phyloP scores from a whole-genome alignment of 2,797 vertebrate genomes.

The Chelonia mydas region DNA sequence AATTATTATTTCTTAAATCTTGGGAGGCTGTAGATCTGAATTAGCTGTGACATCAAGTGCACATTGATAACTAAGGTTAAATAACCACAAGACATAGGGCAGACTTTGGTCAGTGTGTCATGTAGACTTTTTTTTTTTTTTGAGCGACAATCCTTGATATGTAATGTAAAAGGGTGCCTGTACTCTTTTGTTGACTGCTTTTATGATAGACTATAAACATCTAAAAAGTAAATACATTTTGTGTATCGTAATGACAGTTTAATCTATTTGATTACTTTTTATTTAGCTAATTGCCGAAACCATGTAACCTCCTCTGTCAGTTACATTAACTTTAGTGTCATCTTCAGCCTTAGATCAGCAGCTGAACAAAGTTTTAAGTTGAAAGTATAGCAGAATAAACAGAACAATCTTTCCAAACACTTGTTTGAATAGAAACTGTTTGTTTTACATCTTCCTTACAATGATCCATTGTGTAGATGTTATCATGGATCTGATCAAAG shows the following conservation, averaged over 20 bases:
- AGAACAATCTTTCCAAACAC: background rate
- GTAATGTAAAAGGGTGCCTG: background rate
- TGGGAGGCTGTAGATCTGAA: background rate
- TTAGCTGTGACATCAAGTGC: accelerated
- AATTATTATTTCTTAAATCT: background rate
- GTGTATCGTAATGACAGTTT: background rate
- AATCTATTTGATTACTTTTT: background rate
- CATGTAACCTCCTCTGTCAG: background rate
- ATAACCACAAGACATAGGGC: background rate
- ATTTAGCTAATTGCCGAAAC: background rate
- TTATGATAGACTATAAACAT: background rate
- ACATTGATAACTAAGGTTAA: background rate
- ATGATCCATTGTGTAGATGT: background rate
- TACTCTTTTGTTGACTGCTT: background rate
- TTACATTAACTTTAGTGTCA: background rate
- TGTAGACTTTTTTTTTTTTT: background rate
- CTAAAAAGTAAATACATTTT: background rate
- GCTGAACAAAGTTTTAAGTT: slow-evolving; percentile 30
- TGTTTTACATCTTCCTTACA: slow-evolving; percentile 39
- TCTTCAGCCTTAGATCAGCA: slow-evolving; percentile 31
- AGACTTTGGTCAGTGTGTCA: background rate
- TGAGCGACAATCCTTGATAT: background rate
- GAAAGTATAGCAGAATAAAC: background rate
- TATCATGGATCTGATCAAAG: slow-evolving; percentile 36
- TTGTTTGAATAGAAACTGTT: slow-evolving; percentile 39